Evolutionary conservation across 2,113 vertebrate genomes (phyloP), one percentile per base, ranked within the genome.

Genomic region (Peromyscus californicus): DNA sequence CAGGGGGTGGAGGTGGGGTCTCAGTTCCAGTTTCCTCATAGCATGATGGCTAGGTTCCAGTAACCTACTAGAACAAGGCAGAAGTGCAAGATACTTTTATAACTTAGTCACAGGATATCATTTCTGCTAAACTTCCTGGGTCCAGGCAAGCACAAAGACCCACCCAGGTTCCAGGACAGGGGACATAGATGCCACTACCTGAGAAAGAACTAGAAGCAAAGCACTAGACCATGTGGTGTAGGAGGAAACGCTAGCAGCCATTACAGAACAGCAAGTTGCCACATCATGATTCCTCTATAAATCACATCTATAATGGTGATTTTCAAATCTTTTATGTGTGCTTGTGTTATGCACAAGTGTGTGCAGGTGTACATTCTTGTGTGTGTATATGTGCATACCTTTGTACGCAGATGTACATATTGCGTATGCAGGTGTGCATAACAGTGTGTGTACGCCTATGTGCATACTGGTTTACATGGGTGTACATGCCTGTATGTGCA

Each of bases 191-290:
- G 19, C 39, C 19, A 39, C 7, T 5, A 80, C n/a, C 26, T 33
- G 15, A n/a, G 4, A 79, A 26, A 74, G 24, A n/a, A 63, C 76
- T 51, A 79, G 70, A 39, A 59, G 45, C 45, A 75, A 74, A 61
- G 12, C 16, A 82, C 39, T 36, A 75, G 39, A 90, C 21, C 4
- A 9, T 2, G 0, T 0, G 4, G 9, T 11, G n/a, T 29, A 80
- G 21, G n/a, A 89, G 82, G 31, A 92, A 86, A n/a, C 8, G 22
- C 2, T 39, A 29, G 11, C 42, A 42, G 39, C 26, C 57, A 31
- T 79, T 21, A 31, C 39, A n/a, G 65, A 29, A 2, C 16, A 54
- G 42, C 13, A 39, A 39, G 59, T 26, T 29, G 33, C 33, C 24
- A 78, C 24, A 2, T 36, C 29, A 8, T 36, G 7, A 21, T 31